Evolutionary conservation across 2,888 invertebrate genomes (phyloP), one percentile per base, ranked within the genome.

Genomic region (Agrochola lychnidis): DNA sequence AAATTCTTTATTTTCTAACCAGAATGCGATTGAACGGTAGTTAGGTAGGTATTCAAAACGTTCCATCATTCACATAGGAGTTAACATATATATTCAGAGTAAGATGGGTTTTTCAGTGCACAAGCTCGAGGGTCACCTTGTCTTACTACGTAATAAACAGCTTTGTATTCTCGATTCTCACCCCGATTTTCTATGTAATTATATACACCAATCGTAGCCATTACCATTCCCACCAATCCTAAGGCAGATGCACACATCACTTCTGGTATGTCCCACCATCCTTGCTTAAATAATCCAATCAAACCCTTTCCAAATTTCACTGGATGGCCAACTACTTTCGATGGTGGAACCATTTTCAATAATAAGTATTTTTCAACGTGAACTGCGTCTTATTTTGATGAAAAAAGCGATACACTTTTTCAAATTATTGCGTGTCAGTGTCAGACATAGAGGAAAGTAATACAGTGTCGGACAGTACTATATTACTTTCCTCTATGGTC

Each of bases 201-300:
- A 68, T 90, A 87, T 6, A 95, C 22, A 22, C 97, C 97, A 56
- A 94, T 70, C 36, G 89, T 87, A 59, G 95, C 96, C 76, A 98
- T 87, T 1, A 94, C 96, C 2, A 97, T 45, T 25, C 98, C 98
- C 48, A 97, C 68, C 0, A 98, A 0, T 0, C 95, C 98, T 88
- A 98, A 86, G 12, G 94, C 94, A 0, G 97, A 91, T 62, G 97
- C 95, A 64, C 96, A 97, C 90, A 98, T 96, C 66, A 98, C 93
- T 91, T 98, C 98, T 7, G 98, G 98, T 87, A 98, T 97, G 91
- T 98, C 97, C 95, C 97, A 97, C 97, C 98, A 95, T n/a, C 90
- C 96, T 86, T 88, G 92, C 76, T 90, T 92, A 30, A 95, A 91
- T 45, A 93, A 86, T 25, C 93, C 95, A 1, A 87, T 40, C 5